Conservation (phyloP, 2,888 invertebrate genomes). For the Latheticus oryzae region DNA sequence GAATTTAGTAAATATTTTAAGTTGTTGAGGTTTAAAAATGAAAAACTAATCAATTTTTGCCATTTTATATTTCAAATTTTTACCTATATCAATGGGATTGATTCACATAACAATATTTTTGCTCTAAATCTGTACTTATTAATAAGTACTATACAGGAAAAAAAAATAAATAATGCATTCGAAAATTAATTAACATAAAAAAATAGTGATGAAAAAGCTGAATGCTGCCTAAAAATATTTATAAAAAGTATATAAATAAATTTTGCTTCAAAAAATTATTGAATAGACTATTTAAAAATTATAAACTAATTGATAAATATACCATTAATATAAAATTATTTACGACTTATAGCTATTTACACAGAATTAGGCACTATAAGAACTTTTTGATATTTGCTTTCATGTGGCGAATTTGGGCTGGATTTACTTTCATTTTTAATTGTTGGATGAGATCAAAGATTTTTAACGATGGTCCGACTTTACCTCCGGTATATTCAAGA, state of each 20-base stretch:
- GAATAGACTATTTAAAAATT: too few relatives aligned
- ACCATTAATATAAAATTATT: slow-evolving; percentile 35
- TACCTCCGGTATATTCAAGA: slow-evolving; percentile 88
- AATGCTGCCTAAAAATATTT: too few relatives aligned
- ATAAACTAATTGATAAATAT: slow-evolving; percentile 35
- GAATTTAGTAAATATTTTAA: too few relatives aligned
- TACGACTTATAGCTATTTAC: slow-evolving; percentile 32
- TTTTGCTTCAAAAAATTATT: too few relatives aligned
- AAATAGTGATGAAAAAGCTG: slow-evolving; percentile 4
- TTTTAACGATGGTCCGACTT: slow-evolving; percentile 94
- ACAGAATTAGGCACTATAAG: slow-evolving; percentile 69
- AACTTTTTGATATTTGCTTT: slow-evolving; percentile 75
- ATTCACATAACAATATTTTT: slow-evolving; percentile 22
- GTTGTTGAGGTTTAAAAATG: too few relatives aligned
- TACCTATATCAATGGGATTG: slow-evolving; percentile 31
- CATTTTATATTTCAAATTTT: slow-evolving; percentile 31
- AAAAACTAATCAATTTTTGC: slow-evolving; percentile 18
- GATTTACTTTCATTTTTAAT: slow-evolving; percentile 86
- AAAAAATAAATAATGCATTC: slow-evolving; percentile 1
- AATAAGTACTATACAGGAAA: slow-evolving; percentile 15
- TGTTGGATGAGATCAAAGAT: slow-evolving; percentile 93
- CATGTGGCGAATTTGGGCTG: slow-evolving; percentile 74
- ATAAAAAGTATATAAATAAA: too few relatives aligned
- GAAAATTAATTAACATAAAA: too few relatives aligned
- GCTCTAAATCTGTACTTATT: slow-evolving; percentile 9